Base-by-base conservation (phyloP, 2,888 invertebrate genomes). In the Andrena marginata region DNA sequence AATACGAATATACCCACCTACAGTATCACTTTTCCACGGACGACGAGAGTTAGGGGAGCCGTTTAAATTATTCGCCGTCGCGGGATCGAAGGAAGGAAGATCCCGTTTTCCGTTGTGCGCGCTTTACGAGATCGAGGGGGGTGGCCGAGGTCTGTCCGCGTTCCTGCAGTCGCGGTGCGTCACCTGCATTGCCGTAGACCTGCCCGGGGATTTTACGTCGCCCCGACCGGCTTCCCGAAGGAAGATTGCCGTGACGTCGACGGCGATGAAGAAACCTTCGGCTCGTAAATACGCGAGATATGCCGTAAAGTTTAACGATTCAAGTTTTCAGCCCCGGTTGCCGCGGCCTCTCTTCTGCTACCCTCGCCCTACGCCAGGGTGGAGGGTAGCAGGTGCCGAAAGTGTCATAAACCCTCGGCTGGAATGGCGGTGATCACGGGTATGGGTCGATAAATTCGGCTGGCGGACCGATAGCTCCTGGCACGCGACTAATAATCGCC, bases 251-350 rank as follows among this genome's bases (percentile, higher is more conserved):
- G 62, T 72, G 77, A 60, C 49, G 62, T 56, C 65, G 62, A 74
- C 51, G 76, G 29, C 74, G 62, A 79, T 33, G 80, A 82, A 82
- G 84, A 72, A 82, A 82, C 64, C 77, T 64, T 70, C 54, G 35
- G 67, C 72, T 87, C 90, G 89, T 90, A 90, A 90, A 90, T 88
- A 87, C 84, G 74, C 85, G 23, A 80, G 77, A 88, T 87, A 85
- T 83, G 86, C 76, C 84, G 75, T 90, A 89, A 90, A 90, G 78
- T 89, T 90, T 88, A 90, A 90, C 89, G 89, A 81, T 89, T 88
- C 80, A 76, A 90, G 84, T 90, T 56, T 90, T 70, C 79, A 69
- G 51, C 42, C 42, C 51, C 16, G 49, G 10, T 8, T 7, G 29
- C 1, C 20, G 33, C 8, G 10, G 59, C 70, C 16, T 16, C 31